These are phyloP conservation scores for Sycophaga agraensis DNA, from an alignment of 1,140 invertebrate species.

Conservation along the genomic window DNA sequence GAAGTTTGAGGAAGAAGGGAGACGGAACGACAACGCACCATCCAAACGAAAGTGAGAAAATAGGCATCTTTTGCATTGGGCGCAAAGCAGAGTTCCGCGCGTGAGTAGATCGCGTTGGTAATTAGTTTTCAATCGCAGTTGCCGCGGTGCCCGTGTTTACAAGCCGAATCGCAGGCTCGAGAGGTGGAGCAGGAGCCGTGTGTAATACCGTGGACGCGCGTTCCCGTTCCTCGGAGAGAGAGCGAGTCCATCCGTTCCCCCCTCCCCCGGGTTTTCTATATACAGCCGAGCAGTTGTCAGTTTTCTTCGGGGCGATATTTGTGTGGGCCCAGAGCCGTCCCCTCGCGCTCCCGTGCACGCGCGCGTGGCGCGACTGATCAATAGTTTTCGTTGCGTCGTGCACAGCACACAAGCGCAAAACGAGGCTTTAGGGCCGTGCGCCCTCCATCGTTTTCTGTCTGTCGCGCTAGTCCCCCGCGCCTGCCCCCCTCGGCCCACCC, in stretches of 20 bases:
- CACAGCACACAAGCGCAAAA: neutral
- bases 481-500: neutral
- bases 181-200: neutral
- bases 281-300: slow-evolving; percentile 21
- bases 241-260: neutral
- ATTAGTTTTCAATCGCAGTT: too few relatives aligned
- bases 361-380: slow-evolving; percentile 21
- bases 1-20: neutral
- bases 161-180: neutral
- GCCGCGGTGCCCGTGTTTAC: neutral
- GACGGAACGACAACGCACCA: neutral
- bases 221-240: too few relatives aligned
- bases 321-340: slow-evolving; percentile 2
- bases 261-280: neutral
- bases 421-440: slow-evolving; percentile 29
- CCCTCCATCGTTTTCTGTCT: slow-evolving; percentile 18
- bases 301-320: neutral
- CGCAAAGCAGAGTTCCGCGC: too few relatives aligned
- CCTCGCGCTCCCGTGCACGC: slow-evolving; percentile 8
- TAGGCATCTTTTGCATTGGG: too few relatives aligned
- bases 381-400: slow-evolving; percentile 27
- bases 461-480: neutral
- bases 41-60: too few relatives aligned
- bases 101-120: too few relatives aligned
- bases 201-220: neutral